phyloP scores from a whole-genome alignment of 2,797 vertebrate species.

The Pipistrellus kuhlii region DNA sequence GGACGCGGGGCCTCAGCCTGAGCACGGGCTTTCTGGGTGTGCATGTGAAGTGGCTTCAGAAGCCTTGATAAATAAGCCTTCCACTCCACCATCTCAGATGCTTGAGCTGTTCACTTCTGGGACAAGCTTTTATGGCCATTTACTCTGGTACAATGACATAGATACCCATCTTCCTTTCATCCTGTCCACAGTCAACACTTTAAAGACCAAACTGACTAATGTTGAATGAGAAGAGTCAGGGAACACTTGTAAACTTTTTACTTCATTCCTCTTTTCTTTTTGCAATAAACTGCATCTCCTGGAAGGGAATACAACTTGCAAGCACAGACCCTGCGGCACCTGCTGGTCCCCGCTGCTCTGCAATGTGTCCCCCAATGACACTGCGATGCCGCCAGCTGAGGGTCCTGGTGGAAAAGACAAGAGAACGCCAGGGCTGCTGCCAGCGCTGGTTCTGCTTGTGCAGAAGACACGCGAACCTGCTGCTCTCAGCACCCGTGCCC shows the following conservation, averaged over 20 bases:
- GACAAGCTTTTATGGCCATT: not conserved
- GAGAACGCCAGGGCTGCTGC: not conserved
- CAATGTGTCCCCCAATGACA: too few relatives aligned
- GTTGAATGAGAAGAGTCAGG: not conserved
- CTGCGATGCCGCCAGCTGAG: not conserved
- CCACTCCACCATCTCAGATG: not conserved
- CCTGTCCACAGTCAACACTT: not conserved
- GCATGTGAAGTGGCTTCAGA: rapidly evolving
- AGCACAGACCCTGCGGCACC: not conserved
- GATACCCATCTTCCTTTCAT: not conserved
- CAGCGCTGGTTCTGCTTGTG: not conserved
- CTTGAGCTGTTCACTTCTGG: not conserved
- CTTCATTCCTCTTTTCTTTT: constrained; percentile 7
- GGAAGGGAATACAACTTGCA: not conserved
- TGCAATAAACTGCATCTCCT: not conserved
- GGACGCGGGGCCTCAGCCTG: not conserved
- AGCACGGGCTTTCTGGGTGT: not conserved
- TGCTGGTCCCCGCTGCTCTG: not conserved
- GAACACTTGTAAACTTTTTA: not conserved
- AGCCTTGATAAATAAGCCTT: not conserved
- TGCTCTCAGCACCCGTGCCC: not conserved
- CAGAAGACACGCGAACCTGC: not conserved
- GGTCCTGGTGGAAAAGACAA: not conserved
- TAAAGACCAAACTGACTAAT: not conserved
- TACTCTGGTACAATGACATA: not conserved